Conservation (phyloP, 2,113 vertebrate species). For the Oophaga pumilio region DNA sequence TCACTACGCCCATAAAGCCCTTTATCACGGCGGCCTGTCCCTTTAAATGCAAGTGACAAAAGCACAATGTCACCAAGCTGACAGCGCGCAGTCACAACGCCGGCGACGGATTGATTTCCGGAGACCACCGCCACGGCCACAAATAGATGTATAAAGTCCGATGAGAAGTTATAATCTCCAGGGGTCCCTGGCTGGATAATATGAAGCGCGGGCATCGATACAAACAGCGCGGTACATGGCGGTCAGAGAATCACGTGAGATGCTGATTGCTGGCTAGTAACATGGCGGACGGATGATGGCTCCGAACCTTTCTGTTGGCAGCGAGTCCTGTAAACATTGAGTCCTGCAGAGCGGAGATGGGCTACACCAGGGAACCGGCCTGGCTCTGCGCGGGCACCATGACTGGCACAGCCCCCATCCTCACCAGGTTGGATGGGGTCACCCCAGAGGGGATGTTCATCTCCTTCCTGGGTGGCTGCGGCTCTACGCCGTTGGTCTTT, state of each 20-base stretch:
- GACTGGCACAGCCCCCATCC: slow-evolving; percentile 86
- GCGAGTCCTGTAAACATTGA: slow-evolving; percentile 50
- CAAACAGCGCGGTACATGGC: background rate
- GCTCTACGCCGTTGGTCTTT: slow-evolving; percentile 70
- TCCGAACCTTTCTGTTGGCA: background rate
- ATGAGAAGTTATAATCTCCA: background rate
- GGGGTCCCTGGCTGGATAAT: background rate
- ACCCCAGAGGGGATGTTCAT: slow-evolving; percentile 61
- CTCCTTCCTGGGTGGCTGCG: slow-evolving; percentile 66
- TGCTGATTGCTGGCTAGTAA: background rate
- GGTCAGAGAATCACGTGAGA: background rate
- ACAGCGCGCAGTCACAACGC: background rate
- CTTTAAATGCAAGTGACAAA: too few relatives aligned
- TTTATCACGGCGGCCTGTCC: background rate
- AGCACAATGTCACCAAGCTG: background rate
- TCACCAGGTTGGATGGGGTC: slow-evolving; percentile 75
- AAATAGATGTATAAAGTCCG: background rate
- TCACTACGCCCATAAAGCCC: background rate
- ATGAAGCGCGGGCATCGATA: background rate
- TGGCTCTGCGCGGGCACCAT: slow-evolving; percentile 90
- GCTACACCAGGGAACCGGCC: slow-evolving; percentile 87
- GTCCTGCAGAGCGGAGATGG: background rate
- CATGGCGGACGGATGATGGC: background rate
- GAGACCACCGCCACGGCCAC: background rate
- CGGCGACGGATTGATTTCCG: background rate